These are phyloP conservation scores for Podiceps cristatus DNA, from an alignment of 2,113 vertebrate species.

Conservation along the genomic window DNA sequence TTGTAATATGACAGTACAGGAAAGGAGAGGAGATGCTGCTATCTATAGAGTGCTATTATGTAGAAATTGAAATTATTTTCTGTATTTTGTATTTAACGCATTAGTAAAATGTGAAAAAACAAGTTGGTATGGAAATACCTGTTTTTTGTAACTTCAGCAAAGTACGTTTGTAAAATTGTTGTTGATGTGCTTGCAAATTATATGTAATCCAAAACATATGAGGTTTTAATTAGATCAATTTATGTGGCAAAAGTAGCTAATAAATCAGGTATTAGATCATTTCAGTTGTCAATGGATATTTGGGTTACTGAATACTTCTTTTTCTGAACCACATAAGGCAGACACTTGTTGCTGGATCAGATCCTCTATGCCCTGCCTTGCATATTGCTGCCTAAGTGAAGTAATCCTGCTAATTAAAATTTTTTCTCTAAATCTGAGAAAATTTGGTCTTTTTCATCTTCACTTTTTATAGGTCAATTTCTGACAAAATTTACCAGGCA, in stretches of 20 bases:
- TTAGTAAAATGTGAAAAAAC: background rate
- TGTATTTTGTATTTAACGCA: background rate
- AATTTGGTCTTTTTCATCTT: background rate
- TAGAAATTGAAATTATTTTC: background rate
- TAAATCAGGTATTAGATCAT: background rate
- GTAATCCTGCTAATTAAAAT: background rate
- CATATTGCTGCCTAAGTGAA: background rate
- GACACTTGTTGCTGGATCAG: background rate
- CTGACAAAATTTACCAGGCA: background rate
- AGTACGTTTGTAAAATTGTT: background rate
- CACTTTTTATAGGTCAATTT: background rate
- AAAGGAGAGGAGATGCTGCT: background rate
- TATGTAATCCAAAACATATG: background rate
- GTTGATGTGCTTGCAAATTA: background rate
- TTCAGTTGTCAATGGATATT: background rate
- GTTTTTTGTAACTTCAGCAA: background rate
- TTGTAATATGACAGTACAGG: background rate
- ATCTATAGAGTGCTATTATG: background rate
- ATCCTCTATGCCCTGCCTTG: background rate
- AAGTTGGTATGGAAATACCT: background rate
- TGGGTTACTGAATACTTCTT: background rate
- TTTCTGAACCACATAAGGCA: background rate
- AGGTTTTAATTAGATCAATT: background rate
- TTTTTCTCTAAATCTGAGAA: background rate
- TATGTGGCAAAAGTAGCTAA: background rate